Evolutionary conservation across 2,797 vertebrate genomes (phyloP).

Genomic region (Pyrrhura leucotis): DNA sequence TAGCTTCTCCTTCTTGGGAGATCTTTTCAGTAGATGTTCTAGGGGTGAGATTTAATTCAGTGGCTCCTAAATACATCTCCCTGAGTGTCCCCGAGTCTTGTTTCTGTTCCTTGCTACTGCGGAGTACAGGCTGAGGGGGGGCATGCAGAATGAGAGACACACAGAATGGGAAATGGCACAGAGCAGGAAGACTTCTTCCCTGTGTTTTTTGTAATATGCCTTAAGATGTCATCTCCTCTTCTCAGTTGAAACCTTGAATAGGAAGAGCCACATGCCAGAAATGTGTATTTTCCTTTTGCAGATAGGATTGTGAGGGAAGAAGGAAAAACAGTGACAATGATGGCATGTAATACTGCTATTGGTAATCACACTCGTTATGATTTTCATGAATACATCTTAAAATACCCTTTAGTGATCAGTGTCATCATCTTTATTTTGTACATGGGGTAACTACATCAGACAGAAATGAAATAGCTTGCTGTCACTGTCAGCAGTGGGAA

Average conservation of each 20-base stretch:
- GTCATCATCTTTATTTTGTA: not conserved
- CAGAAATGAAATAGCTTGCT: not conserved
- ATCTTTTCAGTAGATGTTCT: not conserved
- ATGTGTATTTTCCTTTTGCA: not conserved
- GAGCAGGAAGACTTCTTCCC: not conserved
- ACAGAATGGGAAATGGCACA: not conserved
- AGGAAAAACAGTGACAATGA: not conserved
- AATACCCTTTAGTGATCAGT: not conserved
- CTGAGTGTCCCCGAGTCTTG: not conserved
- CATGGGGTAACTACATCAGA: not conserved
- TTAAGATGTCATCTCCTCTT: not conserved
- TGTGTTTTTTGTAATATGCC: not conserved
- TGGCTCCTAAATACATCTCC: not conserved
- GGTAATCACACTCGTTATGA: not conserved
- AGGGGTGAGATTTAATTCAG: not conserved
- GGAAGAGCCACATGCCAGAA: not conserved
- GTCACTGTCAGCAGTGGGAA: not conserved
- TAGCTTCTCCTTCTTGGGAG: not conserved
- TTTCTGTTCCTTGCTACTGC: not conserved
- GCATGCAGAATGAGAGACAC: not conserved
- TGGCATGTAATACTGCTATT: not conserved
- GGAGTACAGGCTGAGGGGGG: not conserved
- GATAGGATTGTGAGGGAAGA: not conserved
- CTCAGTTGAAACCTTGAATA: not conserved
- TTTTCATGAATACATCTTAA: not conserved